Evolutionary conservation across 35 echinoderm and acorn worm species (phyloP), one percentile per base, ranked within the genome.

Genomic region (Ophioderma brevispina): DNA sequence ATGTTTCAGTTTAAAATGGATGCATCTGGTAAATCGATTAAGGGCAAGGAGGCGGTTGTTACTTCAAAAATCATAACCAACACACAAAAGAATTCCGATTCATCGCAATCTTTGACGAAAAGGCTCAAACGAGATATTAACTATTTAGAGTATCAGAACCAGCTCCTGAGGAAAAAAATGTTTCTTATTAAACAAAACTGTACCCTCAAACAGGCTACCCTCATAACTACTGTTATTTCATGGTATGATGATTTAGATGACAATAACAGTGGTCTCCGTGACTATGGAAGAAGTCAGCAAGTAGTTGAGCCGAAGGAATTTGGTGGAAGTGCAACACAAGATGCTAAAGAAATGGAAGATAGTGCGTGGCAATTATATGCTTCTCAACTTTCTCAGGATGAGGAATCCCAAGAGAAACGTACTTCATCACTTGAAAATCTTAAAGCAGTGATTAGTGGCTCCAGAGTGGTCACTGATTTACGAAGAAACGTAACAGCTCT

Each of bases 241-340:
- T 91, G 82, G 90, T 85, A 84, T 33, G 90, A 84, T 15, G 82
- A 80, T 18, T 36, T 41, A 33, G 33, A 38, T 32, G 81, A 78
- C 32, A 82, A 80, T n/a, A 49, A 35, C 0, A 41, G 38, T 31
- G 19, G 35, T 39, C 35, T 32, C 19, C 3, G 36, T 21, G 38
- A 33, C 42, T 41, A 35, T 33, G 38, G n/a, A 35, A n/a, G 78
- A 90, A 52, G 42, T 36, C 38, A 36, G 15, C 49, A 2, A 56
- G 40, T 19, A 35, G 30, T 17, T 1, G 40, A 56, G 36, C 88
- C 28, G 78, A 81, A 5, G 31, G 64, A 80, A 25, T 37, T 40
- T 33, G 38, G 31, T 37, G 35, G 38, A 18, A 36, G 33, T 77
- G 5, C n/a, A 39, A n/a, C 32, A 25, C 1, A 13, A 36, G 38